Percentiles rank a stretch among this genome's conserved stretches.
These are phyloP conservation scores for Psophia crepitans DNA, from an alignment of 2,113 vertebrate species.

Conservation along the genomic window DNA sequence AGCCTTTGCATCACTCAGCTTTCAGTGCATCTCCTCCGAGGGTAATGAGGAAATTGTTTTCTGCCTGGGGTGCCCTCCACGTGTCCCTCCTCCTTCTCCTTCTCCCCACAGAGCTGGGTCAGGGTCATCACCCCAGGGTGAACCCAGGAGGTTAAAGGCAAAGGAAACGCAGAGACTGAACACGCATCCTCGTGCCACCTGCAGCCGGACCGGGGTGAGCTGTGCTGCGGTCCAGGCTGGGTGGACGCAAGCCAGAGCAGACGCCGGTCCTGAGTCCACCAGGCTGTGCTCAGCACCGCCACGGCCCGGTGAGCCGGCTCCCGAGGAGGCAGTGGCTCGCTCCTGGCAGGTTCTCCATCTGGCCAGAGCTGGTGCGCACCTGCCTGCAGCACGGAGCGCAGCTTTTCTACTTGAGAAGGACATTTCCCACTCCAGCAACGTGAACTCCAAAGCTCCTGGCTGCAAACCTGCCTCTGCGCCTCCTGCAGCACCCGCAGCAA, in stretches of 20 bases:
- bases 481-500: fast-evolving
- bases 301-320: fast-evolving
- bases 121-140: not conserved
- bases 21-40: fast-evolving
- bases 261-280: not conserved
- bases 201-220: not conserved
- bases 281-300: not conserved
- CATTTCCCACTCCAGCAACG: not conserved
- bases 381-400: not conserved
- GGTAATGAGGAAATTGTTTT: not conserved
- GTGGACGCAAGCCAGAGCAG: not conserved
- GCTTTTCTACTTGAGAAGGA: not conserved
- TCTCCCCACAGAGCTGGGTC: fast-evolving
- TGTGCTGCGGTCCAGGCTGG: not conserved
- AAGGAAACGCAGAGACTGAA: not conserved
- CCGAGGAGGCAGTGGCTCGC: not conserved
- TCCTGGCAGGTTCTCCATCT: not conserved
- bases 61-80: not conserved
- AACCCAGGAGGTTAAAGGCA: not conserved
- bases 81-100: not conserved
- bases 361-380: not conserved
- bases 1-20: not conserved
- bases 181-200: fast-evolving
- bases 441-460: not conserved
- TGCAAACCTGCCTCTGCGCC: not conserved